Conservation (phyloP, 2,888 invertebrate species). For the Tupiocoris notatus region DNA sequence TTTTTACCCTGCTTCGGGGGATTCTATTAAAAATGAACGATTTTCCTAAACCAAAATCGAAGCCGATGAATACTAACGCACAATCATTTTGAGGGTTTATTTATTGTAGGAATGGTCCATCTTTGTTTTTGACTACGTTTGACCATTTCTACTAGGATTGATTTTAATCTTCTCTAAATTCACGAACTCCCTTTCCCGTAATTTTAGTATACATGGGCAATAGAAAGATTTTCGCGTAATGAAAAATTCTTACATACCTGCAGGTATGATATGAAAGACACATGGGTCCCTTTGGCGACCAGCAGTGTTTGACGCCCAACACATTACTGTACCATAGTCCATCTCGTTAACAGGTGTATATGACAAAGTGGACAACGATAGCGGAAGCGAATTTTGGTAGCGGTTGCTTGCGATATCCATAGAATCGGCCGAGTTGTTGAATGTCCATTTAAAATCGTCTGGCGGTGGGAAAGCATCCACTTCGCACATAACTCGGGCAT, state of each 20-base stretch:
- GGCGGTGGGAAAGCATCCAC: slow-evolving; percentile 83
- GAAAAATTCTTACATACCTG: slow-evolving; percentile 54
- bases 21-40: too few species aligned
- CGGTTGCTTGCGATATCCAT: slow-evolving; percentile 69
- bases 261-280: slow-evolving; percentile 70
- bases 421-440: slow-evolving; percentile 83
- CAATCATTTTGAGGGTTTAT: too few species aligned
- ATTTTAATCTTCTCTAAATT: too few species aligned
- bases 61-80: too few species aligned
- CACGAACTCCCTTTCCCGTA: too few species aligned
- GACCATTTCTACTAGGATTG: too few species aligned
- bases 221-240: too few species aligned
- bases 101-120: too few species aligned
- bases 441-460: slow-evolving; percentile 80
- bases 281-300: slow-evolving; percentile 73
- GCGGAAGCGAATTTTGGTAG: slow-evolving; percentile 52
- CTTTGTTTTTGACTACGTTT: too few species aligned
- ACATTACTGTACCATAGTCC: slow-evolving; percentile 74
- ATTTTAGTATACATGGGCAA: too few species aligned
- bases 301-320: slow-evolving; percentile 71
- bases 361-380: slow-evolving; percentile 65
- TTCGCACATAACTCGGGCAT: slow-evolving; percentile 74
- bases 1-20: too few species aligned
- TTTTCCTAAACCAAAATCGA: too few species aligned
- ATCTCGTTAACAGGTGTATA: slow-evolving; percentile 73